A percentile compares a stretch with the other conserved stretches of the same genome.
Evolutionary conservation across 2,888 invertebrate genomes (phyloP).

Genomic region (Plagodis dolabraria): DNA sequence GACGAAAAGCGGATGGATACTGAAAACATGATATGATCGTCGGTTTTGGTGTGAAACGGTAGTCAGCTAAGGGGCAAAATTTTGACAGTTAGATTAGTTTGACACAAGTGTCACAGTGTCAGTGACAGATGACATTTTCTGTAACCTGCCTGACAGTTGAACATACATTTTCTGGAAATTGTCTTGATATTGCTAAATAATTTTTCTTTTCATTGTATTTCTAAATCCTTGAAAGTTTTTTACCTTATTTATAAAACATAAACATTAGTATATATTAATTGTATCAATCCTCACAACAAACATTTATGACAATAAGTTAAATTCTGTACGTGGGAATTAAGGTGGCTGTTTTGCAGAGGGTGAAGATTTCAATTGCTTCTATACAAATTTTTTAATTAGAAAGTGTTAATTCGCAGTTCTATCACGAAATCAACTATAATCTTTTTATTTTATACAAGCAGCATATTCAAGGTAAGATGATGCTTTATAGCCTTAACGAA

Average conservation of each 20-base stretch:
- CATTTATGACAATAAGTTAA: slow-evolving; percentile 1
- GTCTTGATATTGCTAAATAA: too few relatives aligned
- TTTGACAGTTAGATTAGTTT: too few relatives aligned
- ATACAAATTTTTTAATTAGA: background rate
- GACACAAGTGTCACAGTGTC: too few relatives aligned
- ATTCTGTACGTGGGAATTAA: slow-evolving; percentile 4
- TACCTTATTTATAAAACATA: background rate
- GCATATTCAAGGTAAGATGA: slow-evolving; percentile 31
- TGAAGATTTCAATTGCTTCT: background rate
- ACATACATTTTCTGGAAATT: too few relatives aligned
- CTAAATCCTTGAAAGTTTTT: slow-evolving; percentile 13
- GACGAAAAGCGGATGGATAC: too few relatives aligned
- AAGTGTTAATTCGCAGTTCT: slow-evolving; percentile 2
- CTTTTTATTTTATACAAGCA: slow-evolving; percentile 5
- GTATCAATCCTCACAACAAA: background rate
- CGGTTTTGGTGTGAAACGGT: too few relatives aligned
- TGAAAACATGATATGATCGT: too few relatives aligned
- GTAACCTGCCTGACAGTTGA: too few relatives aligned
- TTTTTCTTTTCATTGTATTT: slow-evolving; percentile 8
- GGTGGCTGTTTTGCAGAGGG: background rate
- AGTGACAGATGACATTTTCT: too few relatives aligned
- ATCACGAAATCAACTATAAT: background rate
- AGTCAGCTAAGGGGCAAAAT: too few relatives aligned
- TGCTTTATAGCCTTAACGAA: background rate
- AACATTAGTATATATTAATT: background rate